Evolutionary conservation across 35 echinoderm and acorn worm genomes (phyloP).

Genomic region (Lytechinus variegatus): DNA sequence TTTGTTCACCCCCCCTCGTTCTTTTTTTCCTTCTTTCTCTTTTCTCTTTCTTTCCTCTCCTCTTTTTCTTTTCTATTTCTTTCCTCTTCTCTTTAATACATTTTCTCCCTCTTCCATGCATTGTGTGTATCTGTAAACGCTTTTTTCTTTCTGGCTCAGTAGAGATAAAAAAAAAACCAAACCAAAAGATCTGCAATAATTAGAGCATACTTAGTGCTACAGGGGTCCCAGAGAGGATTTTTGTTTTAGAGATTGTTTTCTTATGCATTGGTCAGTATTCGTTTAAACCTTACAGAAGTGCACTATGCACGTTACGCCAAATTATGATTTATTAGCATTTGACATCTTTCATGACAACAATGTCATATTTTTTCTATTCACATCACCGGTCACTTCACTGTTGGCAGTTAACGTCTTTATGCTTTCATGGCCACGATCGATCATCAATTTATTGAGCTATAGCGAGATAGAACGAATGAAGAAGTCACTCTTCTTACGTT

Average conservation of each 20-base stretch:
- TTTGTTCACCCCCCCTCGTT: not conserved
- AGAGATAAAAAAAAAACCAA: not conserved
- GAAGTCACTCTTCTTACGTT: conserved; percentile 12
- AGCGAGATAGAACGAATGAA: not conserved
- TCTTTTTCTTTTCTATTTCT: not conserved
- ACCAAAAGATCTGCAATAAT: no score
- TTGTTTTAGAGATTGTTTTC: no score
- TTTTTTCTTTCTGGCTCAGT: not conserved
- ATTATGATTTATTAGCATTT: not conserved
- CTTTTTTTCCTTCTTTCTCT: not conserved
- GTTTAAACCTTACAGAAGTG: no score
- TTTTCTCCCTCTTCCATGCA: not conserved
- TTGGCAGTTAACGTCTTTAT: not conserved
- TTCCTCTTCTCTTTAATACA: not conserved
- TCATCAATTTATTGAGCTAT: conserved; percentile 13
- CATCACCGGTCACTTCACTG: not conserved
- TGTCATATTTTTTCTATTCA: not conserved
- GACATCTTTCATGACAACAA: not conserved
- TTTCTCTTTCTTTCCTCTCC: not conserved
- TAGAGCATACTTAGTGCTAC: no score
- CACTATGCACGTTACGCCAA: no score
- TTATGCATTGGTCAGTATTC: no score
- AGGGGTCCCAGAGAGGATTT: no score
- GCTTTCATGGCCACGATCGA: not conserved
- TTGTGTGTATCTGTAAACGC: not conserved